phyloP scores from a whole-genome alignment of 2,888 invertebrate species.

The Seira musarum region DNA sequence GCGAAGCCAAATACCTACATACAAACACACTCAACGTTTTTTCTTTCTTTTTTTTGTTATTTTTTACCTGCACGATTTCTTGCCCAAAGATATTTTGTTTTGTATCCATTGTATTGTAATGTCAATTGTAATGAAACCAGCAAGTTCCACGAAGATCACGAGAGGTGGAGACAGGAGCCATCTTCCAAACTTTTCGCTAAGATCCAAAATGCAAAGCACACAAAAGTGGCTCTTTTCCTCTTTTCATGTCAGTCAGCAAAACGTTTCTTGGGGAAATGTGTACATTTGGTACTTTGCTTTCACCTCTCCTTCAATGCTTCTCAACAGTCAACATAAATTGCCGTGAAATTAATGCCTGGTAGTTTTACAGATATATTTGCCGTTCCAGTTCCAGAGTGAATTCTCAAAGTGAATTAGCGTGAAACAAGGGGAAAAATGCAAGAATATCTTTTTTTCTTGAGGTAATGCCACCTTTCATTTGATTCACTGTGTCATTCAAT shows the following conservation, averaged over 20 bases:
- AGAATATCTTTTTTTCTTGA: not conserved
- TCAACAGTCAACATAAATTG: not conserved
- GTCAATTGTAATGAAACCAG: not conserved
- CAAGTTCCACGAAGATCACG: not conserved
- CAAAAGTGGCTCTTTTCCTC: too few relatives aligned
- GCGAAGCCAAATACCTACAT: conserved; percentile 6
- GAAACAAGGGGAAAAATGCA: not conserved
- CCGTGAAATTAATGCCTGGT: too few relatives aligned
- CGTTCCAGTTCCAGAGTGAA: not conserved
- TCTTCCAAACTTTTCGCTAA: not conserved
- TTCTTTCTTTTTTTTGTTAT: not conserved
- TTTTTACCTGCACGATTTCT: not conserved
- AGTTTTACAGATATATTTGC: not conserved
- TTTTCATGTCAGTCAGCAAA: not conserved
- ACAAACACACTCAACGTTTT: not conserved
- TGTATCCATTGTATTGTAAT: too few relatives aligned
- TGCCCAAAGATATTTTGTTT: not conserved
- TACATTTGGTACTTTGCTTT: conserved; percentile 7
- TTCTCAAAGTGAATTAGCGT: not conserved
- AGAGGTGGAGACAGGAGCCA: conserved; percentile 8
- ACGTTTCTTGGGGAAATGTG: too few relatives aligned
- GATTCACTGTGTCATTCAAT: not conserved
- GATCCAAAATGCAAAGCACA: too few relatives aligned
- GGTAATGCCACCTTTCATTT: not conserved
- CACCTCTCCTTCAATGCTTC: not conserved